Evolutionary conservation across 2,113 vertebrate species (phyloP).

Genomic region (Mystacornis crossleyi): DNA sequence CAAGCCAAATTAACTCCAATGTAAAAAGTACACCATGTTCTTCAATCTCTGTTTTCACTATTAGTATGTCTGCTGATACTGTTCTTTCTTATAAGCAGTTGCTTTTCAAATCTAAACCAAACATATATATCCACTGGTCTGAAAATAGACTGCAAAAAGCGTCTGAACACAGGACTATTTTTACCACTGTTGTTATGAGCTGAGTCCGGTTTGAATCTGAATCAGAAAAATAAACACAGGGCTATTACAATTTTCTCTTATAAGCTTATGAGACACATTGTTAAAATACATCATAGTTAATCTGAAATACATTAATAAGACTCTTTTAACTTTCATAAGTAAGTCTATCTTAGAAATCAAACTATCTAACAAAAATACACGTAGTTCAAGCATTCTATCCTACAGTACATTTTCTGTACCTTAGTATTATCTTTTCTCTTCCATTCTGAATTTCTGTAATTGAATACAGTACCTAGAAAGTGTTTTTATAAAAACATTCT

Average conservation of each 20-base stretch:
- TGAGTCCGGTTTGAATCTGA: neutral
- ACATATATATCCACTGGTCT: neutral
- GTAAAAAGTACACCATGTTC: neutral
- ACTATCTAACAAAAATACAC: neutral
- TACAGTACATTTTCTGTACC: neutral
- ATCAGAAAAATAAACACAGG: neutral
- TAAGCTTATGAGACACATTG: neutral
- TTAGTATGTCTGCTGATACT: neutral
- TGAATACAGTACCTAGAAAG: neutral
- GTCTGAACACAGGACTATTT: neutral
- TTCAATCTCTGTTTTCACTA: neutral
- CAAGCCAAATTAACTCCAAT: neutral
- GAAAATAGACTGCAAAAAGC: neutral
- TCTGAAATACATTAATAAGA: neutral
- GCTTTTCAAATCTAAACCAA: neutral
- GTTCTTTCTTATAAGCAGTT: neutral
- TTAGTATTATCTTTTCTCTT: neutral
- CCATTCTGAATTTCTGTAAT: neutral
- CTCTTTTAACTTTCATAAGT: neutral
- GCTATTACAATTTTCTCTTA: neutral
- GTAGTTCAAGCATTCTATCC: neutral
- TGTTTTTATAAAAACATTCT: neutral
- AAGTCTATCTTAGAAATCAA: neutral
- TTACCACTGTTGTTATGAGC: neutral
- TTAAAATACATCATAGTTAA: neutral